Conservation (phyloP, 2,113 vertebrate genomes). For the Anoura caudifer region DNA sequence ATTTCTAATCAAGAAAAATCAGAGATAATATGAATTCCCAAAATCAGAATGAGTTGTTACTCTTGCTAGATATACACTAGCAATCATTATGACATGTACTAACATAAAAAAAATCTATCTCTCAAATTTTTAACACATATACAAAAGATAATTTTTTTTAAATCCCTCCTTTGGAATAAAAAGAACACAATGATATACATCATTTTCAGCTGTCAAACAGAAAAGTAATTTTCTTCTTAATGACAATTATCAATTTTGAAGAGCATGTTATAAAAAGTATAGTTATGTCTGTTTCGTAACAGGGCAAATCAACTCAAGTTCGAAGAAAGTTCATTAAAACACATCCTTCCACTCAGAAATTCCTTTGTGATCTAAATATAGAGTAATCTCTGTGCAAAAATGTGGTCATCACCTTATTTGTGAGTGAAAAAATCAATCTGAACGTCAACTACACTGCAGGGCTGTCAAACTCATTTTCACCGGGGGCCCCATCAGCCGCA, state of each 20-base stretch:
- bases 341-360: conserved; percentile 4
- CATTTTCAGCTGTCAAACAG: not conserved
- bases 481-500: no score
- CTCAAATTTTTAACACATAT: not conserved
- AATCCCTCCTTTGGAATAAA: not conserved
- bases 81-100: not conserved
- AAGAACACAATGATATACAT: not conserved
- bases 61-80: not conserved
- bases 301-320: not conserved
- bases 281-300: not conserved
- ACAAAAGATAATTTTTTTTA: not conserved
- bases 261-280: not conserved
- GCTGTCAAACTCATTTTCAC: no score
- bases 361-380: conserved; percentile 18
- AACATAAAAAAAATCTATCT: not conserved
- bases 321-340: conserved; percentile 21
- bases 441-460: not conserved
- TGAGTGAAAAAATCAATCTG: not conserved
- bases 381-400: not conserved
- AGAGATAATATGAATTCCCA: not conserved
- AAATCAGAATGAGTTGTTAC: not conserved
- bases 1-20: not conserved
- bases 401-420: not conserved
- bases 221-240: not conserved
- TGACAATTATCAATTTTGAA: not conserved